Evolutionary conservation across 2,797 vertebrate species (phyloP).

Genomic region (Enteromius anoplus): DNA sequence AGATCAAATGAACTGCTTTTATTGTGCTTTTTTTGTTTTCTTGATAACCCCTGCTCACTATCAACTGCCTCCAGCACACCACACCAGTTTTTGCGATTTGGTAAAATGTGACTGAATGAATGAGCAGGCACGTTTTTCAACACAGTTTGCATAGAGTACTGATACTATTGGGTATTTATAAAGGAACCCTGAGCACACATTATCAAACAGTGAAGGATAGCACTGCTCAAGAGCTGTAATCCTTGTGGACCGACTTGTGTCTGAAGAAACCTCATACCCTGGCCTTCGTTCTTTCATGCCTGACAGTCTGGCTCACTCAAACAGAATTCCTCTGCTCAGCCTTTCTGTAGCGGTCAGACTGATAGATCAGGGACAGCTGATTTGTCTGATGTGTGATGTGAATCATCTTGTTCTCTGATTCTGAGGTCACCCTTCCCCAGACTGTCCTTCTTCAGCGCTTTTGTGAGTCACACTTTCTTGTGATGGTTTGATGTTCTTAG

Average conservation of each 20-base stretch:
- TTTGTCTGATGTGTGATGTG: conserved; percentile 29
- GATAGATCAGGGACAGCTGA: conserved; percentile 15
- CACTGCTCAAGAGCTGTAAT: conserved; percentile 12
- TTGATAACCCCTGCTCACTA: background rate
- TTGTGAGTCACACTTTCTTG: conserved; percentile 42
- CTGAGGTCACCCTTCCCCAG: conserved; percentile 19
- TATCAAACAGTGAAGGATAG: background rate
- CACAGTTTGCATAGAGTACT: background rate
- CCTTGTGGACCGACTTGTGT: conserved; percentile 2
- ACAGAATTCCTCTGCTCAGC: conserved; percentile 16
- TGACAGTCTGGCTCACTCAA: conserved; percentile 23
- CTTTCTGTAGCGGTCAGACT: conserved; percentile 15
- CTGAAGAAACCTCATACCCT: conserved; percentile 12
- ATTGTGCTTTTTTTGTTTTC: conserved; percentile 8
- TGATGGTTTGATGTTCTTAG: conserved; percentile 17
- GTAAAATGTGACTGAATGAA: background rate
- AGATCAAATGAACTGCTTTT: background rate
- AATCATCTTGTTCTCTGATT: conserved; percentile 39
- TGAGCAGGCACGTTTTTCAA: background rate
- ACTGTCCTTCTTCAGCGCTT: conserved; percentile 12
- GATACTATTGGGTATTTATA: background rate
- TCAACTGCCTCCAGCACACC: conserved; percentile 1
- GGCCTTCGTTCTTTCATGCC: conserved; percentile 11
- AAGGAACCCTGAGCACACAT: background rate
- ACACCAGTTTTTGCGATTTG: background rate